Base-by-base conservation (phyloP, 2,113 vertebrate genomes). In the Centropus unirufus region DNA sequence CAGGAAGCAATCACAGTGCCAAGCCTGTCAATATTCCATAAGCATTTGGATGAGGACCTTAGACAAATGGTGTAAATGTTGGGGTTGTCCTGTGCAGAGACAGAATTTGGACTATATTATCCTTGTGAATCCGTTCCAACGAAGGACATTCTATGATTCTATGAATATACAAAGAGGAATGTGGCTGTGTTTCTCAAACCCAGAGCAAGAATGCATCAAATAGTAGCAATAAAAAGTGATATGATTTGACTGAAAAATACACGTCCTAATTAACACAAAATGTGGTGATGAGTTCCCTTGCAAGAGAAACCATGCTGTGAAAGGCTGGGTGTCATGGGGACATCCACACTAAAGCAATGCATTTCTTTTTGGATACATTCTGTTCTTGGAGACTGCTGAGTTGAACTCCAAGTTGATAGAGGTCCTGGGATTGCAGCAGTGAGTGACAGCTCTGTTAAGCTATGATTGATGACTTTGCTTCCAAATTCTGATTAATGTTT, bases 401-500 rank as follows among this genome's bases (percentile, higher is more conserved):
- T 90, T 93, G 87, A 95, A 91, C 91, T 83, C 51, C 40, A 51
- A 90, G 80, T n/a, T 77, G 86, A 81, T 93, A 32, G 69, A 96
- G 94, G 91, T 93, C 91, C 82, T 61, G 51, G 82, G 87, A 89
- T 87, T 83, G 78, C 80, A 92, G 94, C 59, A 27, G 92, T 93
- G 94, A 96, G 77, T 86, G 85, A 91, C 93, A 90, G 95, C 95
- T 97, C 92, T 78, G 93, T 91, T 97, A 96, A 95, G 95, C 90
- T 87, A 46, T 93, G 97, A 97, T 92, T 92, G 96, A 97, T 97
- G 96, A 95, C 88, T 96, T 89, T 93, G 83, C 91, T 93, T 89
- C 86, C 87, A 90, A 95, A 97, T 96, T 96, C 93, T 97, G 96
- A 96, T 95, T 96, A 93, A 93, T 95, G 77, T 89, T 97, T 97